Evolutionary conservation across 2,888 invertebrate genomes (phyloP).

Genomic region (Gisinianus flammeolus): DNA sequence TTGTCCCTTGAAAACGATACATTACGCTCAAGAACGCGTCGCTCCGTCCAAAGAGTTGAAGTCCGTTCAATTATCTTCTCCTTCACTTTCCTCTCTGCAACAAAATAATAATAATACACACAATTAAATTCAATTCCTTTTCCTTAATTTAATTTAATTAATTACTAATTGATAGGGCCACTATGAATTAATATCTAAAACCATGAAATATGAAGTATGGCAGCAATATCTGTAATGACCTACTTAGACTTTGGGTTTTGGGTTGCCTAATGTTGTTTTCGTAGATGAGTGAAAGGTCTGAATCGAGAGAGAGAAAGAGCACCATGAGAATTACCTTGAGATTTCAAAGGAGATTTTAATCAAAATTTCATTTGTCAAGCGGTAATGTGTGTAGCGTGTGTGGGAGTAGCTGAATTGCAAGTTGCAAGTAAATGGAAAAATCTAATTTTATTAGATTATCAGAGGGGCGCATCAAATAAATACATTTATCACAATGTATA

Average conservation of each 20-base stretch:
- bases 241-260: no score
- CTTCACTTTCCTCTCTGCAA: neutral
- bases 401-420: neutral
- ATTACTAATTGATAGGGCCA: no score
- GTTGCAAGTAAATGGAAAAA: neutral
- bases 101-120: neutral
- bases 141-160: no score
- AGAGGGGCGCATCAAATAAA: neutral
- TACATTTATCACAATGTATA: constrained; percentile 2
- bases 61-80: neutral
- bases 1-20: constrained; percentile 58
- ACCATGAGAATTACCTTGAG: no score
- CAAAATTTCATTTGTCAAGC: constrained; percentile 29
- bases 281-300: no score
- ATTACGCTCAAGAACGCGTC: constrained; percentile 37
- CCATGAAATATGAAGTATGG: no score
- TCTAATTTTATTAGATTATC: constrained; percentile 28
- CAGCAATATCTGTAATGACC: no score
- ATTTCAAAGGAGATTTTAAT: no score
- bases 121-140: no score
- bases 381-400: neutral
- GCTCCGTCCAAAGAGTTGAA: neutral
- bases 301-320: no score
- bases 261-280: no score
- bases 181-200: no score